Evolutionary conservation across 2,888 invertebrate species (phyloP), one percentile per base, ranked within the genome.

Genomic region (Adineta ricciae): DNA sequence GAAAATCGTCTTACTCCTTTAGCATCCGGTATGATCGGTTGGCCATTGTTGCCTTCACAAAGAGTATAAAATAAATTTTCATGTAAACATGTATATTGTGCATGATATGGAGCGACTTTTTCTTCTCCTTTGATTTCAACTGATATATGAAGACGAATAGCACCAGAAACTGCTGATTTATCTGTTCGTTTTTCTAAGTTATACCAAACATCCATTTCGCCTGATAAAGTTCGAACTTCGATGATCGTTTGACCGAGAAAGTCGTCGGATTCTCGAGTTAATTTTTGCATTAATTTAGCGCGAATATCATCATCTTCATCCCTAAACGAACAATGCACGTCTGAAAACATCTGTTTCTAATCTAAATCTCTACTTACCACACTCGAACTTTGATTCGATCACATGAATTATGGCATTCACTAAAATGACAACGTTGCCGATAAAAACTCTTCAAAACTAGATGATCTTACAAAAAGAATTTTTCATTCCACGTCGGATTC

Each of bases 131-230:
- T 99, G 90, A 99, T 99, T 92, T 99, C 99, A 16, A 99, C 99
- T 89, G 96, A 97, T 91, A 99, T 99, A 92, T 99, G 98, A 87
- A 99, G 92, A 83, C 98, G 93, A 88, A 98, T 99, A 86, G 99
- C 99, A 86, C 99, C 99, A 0, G 97, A 97, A 8, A 99, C 99
- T 0, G 99, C 99, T n/a, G 98, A 99, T 91, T 99, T 99, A 92
- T 99, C 99, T 0, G 99, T 99, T 88, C 99, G 93, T 91, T 99
- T 99, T 90, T 99, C 92, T 89, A 99, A 92, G 91, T 99, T 99
- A 92, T 99, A 99, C 99, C 99, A 99, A 54, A 99, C 99, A 91
- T 99, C 99, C 99, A 99, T 99, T 92, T 99, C 99, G 85, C 99
- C 99, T 32, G 96, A 96, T 85, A 99, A 92, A 41, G 99, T 99